Evolutionary conservation across 2,797 vertebrate species (phyloP).

Genomic region (Cyprinodon diabolis): DNA sequence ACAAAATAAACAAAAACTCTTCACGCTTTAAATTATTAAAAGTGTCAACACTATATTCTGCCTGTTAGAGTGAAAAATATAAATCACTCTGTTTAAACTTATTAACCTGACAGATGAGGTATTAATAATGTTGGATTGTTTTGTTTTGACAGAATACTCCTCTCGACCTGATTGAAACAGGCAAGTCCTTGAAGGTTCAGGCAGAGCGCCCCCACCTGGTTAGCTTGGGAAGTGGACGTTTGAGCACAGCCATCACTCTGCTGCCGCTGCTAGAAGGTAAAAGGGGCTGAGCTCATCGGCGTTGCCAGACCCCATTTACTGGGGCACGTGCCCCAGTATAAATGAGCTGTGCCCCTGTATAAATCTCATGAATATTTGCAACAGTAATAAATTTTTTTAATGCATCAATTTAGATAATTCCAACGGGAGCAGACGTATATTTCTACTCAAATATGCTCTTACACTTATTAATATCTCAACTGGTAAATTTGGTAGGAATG

Average conservation of each 20-base stretch:
- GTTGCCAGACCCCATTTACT: too few relatives aligned
- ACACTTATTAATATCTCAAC: too few relatives aligned
- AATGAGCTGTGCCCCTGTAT: too few relatives aligned
- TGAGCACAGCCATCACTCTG: conserved; percentile 94
- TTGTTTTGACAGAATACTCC: conserved; percentile 83
- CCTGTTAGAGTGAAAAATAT: not conserved
- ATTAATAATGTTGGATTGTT: not conserved
- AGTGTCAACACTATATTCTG: not conserved
- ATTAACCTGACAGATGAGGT: not conserved
- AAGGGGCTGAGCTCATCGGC: not conserved
- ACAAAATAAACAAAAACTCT: not conserved
- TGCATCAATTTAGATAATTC: too few relatives aligned
- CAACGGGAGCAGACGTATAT: too few relatives aligned
- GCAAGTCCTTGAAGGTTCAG: conserved; percentile 94
- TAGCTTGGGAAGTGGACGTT: conserved; percentile 94
- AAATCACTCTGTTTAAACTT: not conserved
- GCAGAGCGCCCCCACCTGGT: conserved; percentile 96
- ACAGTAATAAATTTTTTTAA: too few relatives aligned
- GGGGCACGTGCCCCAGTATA: too few relatives aligned
- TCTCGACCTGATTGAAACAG: conserved; percentile 91
- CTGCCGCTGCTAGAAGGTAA: conserved; percentile 93
- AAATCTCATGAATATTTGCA: too few relatives aligned
- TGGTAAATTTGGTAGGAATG: too few relatives aligned
- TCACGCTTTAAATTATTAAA: not conserved
- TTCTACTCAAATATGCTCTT: too few relatives aligned